phyloP scores from a whole-genome alignment of 2,888 invertebrate genomes.

The Drosophila fungiperda region DNA sequence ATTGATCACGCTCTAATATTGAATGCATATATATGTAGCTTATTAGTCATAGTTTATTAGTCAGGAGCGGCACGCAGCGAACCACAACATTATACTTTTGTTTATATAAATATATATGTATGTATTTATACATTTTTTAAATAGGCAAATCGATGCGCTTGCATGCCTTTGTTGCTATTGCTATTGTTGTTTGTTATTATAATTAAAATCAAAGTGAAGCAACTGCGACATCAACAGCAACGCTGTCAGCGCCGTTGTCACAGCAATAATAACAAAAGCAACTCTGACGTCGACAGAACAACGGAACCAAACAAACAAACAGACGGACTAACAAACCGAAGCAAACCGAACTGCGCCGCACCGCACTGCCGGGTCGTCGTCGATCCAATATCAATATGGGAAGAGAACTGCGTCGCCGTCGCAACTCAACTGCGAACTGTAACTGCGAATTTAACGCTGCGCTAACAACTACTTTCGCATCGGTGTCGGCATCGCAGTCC shows the following conservation, averaged over 20 bases:
- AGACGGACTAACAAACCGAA: neutral
- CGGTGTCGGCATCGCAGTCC: neutral
- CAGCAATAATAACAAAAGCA: neutral
- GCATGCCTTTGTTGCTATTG: slow-evolving; percentile 24
- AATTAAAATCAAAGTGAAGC: slow-evolving; percentile 61
- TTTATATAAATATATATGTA: neutral
- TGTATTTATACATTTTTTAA: neutral
- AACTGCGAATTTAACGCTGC: slow-evolving; percentile 35
- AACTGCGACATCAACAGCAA: slow-evolving; percentile 17
- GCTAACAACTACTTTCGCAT: slow-evolving; percentile 21
- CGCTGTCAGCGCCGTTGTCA: slow-evolving; percentile 5
- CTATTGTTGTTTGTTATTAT: slow-evolving; percentile 38
- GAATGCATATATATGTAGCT: slow-evolving; percentile 45
- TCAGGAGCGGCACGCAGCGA: slow-evolving; percentile 38
- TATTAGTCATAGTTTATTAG: slow-evolving; percentile 9
- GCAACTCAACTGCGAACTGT: slow-evolving; percentile 54
- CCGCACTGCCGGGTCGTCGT: slow-evolving; percentile 6
- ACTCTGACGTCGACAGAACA: slow-evolving; percentile 36
- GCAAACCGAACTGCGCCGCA: slow-evolving; percentile 2
- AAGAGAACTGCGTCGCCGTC: slow-evolving; percentile 51
- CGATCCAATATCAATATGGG: slow-evolving; percentile 34
- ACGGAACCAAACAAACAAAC: slow-evolving; percentile 23
- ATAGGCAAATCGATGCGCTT: slow-evolving; percentile 41
- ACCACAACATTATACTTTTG: slow-evolving; percentile 37
- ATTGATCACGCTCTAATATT: slow-evolving; percentile 55